These are phyloP conservation scores for Scrobipalpa atriplicella DNA, from an alignment of 2,888 invertebrate species.

Conservation along the genomic window DNA sequence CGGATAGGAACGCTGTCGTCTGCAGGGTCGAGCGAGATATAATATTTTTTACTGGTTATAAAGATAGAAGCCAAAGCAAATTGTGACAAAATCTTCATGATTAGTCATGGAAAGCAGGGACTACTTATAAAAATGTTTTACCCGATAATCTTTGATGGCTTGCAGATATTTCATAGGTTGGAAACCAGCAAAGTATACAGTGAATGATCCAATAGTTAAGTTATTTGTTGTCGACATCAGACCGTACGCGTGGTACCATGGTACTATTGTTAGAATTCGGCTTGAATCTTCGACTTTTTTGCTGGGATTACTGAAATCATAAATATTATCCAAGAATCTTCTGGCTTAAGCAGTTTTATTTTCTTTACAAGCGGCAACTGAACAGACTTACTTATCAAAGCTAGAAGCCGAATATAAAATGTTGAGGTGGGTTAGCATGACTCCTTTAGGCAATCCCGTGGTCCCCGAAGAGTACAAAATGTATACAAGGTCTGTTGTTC, in stretches of 20 bases:
- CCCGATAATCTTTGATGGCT: conserved; percentile 84
- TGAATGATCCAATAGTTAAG: conserved; percentile 72
- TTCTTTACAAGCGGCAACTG: not conserved
- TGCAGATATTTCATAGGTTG: conserved; percentile 86
- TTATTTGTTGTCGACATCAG: conserved; percentile 84
- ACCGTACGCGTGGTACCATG: conserved; percentile 92
- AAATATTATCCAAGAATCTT: conserved; percentile 76
- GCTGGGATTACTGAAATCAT: conserved; percentile 17
- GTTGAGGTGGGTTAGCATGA: conserved; percentile 85
- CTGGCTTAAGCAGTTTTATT: conserved; percentile 74
- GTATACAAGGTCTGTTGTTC: conserved; percentile 45
- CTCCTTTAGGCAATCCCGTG: conserved; percentile 91
- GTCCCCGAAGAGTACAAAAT: conserved; percentile 86
- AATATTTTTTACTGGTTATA: no score
- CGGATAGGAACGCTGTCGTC: no score
- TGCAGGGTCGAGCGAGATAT: no score
- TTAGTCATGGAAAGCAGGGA: not conserved
- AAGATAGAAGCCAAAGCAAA: no score
- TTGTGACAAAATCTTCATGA: no score
- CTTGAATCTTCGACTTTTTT: not conserved
- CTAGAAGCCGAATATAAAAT: conserved; percentile 75
- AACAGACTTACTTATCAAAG: conserved; percentile 70
- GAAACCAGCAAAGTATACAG: conserved; percentile 84
- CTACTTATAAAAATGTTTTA: conserved; percentile 37
- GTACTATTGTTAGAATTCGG: conserved; percentile 83